These are phyloP conservation scores for Odocoileus hemionus DNA, from an alignment of 2,113 vertebrate species.

Conservation along the genomic window DNA sequence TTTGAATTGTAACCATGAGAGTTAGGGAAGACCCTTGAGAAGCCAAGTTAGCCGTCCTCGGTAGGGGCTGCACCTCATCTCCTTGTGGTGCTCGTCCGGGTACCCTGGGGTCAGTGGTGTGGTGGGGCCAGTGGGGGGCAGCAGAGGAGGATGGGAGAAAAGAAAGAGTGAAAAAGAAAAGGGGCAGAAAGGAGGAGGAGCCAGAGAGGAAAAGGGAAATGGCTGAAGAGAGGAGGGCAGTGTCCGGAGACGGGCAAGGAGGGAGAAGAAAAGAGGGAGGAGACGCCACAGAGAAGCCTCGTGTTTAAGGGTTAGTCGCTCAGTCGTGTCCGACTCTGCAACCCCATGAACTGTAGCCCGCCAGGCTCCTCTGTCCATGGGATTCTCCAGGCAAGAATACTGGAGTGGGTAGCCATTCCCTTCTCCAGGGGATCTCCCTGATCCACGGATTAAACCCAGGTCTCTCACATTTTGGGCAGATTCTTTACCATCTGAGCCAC, in stretches of 20 bases:
- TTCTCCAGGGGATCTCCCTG: not conserved
- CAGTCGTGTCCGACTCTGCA: not conserved
- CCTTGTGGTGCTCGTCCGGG: not conserved
- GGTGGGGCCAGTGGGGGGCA: not conserved
- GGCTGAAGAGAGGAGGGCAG: not conserved
- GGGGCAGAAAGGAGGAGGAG: not conserved
- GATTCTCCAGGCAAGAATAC: not conserved
- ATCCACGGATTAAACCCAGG: not conserved
- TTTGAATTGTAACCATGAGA: not conserved
- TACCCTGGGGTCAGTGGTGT: not conserved
- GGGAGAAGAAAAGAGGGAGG: not conserved
- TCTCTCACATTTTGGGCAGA: not conserved
- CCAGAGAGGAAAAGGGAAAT: not conserved
- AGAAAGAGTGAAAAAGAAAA: not conserved
- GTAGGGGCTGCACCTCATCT: not conserved
- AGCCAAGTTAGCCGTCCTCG: not conserved
- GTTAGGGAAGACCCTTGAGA: not conserved
- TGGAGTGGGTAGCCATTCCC: not conserved
- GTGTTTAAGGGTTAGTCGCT: fast-evolving
- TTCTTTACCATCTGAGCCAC: not conserved
- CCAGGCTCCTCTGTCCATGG: not conserved
- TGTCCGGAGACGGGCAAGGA: not conserved
- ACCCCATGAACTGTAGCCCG: not conserved
- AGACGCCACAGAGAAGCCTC: not conserved
- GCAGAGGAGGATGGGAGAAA: not conserved